Base-by-base conservation (phyloP, 2,888 invertebrate genomes). In the Anagyrus pseudococci region DNA sequence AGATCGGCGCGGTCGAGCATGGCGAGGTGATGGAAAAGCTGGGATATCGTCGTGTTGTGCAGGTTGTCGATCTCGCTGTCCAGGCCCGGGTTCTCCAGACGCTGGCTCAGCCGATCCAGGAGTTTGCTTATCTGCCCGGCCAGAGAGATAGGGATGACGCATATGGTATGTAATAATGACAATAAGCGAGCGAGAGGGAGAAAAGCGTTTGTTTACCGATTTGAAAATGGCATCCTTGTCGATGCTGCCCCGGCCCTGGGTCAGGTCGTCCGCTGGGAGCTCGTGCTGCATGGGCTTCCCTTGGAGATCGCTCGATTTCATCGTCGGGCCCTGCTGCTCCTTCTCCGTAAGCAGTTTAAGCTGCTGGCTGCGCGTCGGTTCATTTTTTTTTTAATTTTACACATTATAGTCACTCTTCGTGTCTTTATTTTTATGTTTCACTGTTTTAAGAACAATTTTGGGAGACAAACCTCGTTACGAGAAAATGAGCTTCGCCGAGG, bases 21-120 rank as follows among this genome's bases (percentile, higher is more conserved):
- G 37, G 73, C 76, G 62, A 83, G 77, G 62, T 82, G 77, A 62
- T 82, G 79, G n/a, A 83, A 69, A 57, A 82, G 73, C 29, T 77
- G 72, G 4, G 81, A 80, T 54, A 82, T 76, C 4, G 82, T 82
- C 62, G 81, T 80, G 29, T 82, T 82, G 66, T 83, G 82, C 44
- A 83, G 71, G 71, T 79, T 75, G 67, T 73, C 66, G 41, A 75
- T 70, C 55, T 81, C 77, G 2, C 72, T 74, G 52, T 79, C 80
- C 33, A 80, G 70, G 10, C 77, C 80, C 40, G 80, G 77, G 69
- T 73, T 77, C 66, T 81, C 80, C 33, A 81, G 72, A 48, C 76
- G 72, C 33, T 76, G 75, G 62, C 77, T 80, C 46, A 81, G 66
- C 26, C 77, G 73, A 60, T 78, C 78, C 55, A 81, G 70, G 60